Evolutionary conservation across 92 coral and sea anemone species (phyloP).

Genomic region (Epizoanthus illoricatus): DNA sequence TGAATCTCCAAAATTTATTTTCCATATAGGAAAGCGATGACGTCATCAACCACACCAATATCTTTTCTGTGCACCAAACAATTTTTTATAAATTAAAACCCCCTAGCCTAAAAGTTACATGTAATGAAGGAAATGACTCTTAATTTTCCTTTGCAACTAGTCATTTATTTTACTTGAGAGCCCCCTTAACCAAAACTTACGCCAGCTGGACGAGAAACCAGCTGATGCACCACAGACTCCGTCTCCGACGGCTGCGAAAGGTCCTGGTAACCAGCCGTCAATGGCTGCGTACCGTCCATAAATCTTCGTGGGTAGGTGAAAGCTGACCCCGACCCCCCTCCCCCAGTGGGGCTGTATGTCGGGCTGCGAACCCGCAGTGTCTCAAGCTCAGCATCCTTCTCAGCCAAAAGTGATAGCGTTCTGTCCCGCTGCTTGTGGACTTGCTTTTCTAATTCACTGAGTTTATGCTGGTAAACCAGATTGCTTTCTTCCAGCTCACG

Average conservation of each 20-base stretch:
- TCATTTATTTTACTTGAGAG: too few relatives aligned
- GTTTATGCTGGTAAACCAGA: conserved; percentile 72
- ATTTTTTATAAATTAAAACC: too few relatives aligned
- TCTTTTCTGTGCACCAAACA: too few relatives aligned
- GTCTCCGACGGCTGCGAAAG: conserved; percentile 62
- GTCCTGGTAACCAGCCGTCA: conserved; percentile 52
- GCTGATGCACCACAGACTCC: conserved; percentile 83
- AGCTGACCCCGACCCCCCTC: conserved; percentile 32
- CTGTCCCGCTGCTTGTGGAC: conserved; percentile 90
- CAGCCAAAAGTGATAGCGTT: conserved; percentile 81
- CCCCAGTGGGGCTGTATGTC: conserved; percentile 68
- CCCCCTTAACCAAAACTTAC: conserved; percentile 52
- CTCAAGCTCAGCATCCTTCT: conserved; percentile 93
- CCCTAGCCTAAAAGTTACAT: too few relatives aligned
- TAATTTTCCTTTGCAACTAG: too few relatives aligned
- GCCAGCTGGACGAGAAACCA: conserved; percentile 75
- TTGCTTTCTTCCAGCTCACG: conserved; percentile 65
- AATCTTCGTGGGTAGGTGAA: conserved; percentile 78
- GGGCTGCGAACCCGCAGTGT: conserved; percentile 68
- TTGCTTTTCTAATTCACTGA: conserved; percentile 91
- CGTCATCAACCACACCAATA: too few relatives aligned
- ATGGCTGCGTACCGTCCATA: conserved; percentile 59
- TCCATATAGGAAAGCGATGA: too few relatives aligned
- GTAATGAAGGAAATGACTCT: too few relatives aligned
- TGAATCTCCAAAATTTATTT: too few relatives aligned